phyloP scores from a whole-genome alignment of 2,113 vertebrate species.

The Myocastor coypus region DNA sequence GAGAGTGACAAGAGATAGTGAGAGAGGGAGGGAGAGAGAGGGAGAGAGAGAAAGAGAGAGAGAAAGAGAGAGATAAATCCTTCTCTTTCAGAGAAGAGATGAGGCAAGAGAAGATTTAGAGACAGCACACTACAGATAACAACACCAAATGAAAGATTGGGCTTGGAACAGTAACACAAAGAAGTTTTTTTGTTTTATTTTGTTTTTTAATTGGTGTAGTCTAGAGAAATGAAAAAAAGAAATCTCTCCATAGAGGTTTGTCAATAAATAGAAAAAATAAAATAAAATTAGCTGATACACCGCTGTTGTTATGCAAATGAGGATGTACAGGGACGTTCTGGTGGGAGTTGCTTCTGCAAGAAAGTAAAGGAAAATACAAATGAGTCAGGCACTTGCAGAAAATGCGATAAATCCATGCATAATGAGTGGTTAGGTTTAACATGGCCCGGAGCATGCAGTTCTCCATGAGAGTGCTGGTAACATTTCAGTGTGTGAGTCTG shows the following conservation, averaged over 20 bases:
- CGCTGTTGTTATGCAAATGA: conserved; percentile 38
- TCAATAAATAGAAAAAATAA: background rate
- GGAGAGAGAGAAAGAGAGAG: background rate
- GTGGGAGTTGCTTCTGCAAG: conserved; percentile 33
- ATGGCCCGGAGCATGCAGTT: background rate
- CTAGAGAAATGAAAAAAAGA: conserved; percentile 38
- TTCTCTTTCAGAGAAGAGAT: background rate
- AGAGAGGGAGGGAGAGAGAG: background rate
- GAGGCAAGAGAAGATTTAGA: background rate
- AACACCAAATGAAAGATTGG: background rate
- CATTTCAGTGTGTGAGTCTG: conserved; percentile 15
- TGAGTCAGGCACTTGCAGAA: background rate
- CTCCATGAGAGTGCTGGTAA: conserved; percentile 30
- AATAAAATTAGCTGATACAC: background rate
- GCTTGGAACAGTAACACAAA: background rate
- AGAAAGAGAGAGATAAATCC: background rate
- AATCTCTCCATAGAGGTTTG: conserved; percentile 42
- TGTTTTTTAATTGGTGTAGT: background rate
- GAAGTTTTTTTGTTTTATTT: no score
- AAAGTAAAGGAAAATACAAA: conserved; percentile 28
- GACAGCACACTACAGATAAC: background rate
- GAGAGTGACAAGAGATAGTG: background rate
- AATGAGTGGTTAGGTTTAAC: background rate
- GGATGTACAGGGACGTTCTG: background rate
- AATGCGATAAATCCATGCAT: conserved; percentile 21